Evolutionary conservation across 2,888 invertebrate genomes (phyloP).

Genomic region (Chironomus riparius): DNA sequence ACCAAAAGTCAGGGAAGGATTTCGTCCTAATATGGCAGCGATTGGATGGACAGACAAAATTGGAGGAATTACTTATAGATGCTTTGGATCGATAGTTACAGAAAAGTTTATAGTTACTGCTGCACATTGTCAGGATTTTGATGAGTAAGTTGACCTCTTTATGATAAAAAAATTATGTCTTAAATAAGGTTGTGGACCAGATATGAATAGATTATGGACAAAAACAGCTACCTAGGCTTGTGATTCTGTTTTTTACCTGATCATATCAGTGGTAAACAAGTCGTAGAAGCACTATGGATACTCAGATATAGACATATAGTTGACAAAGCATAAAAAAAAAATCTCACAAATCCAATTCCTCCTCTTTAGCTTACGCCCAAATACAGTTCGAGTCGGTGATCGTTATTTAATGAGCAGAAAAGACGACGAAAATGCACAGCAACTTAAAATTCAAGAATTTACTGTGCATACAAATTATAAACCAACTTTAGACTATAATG

Average conservation of each 20-base stretch:
- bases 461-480: neutral
- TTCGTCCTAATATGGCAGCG: neutral
- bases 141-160: too few relatives aligned
- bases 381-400: neutral
- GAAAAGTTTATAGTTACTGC: neutral
- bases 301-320: too few relatives aligned
- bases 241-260: too few relatives aligned
- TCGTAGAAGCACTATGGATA: too few relatives aligned
- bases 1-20: neutral
- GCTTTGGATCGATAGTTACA: neutral
- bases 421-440: neutral
- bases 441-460: neutral
- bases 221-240: too few relatives aligned
- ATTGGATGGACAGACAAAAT: neutral
- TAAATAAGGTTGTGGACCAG: too few relatives aligned
- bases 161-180: too few relatives aligned
- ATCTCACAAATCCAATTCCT: too few relatives aligned
- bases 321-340: too few relatives aligned
- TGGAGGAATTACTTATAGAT: neutral
- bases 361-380: neutral
- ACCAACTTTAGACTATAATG: neutral
- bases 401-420: neutral
- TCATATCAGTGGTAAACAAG: too few relatives aligned
- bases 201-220: too few relatives aligned
- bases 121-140: neutral